Percentiles rank a stretch among this genome's conserved stretches.
phyloP scores from a whole-genome alignment of 2,113 vertebrate species.

The Gracilinanus agilis region DNA sequence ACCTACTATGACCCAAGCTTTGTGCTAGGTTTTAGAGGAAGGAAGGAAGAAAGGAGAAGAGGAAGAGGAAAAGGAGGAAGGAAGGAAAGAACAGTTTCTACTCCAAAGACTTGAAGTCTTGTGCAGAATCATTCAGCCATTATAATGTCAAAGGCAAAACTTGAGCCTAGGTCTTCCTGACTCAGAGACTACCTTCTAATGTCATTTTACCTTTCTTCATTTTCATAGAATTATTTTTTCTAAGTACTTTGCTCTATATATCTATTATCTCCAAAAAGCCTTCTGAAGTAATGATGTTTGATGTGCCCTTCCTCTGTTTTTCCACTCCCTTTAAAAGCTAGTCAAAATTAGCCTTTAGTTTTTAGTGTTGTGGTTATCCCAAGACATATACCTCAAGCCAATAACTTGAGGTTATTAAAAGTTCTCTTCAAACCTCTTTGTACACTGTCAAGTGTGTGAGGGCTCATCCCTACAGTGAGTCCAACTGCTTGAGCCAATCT shows the following conservation, averaged over 20 bases:
- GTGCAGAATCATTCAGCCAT: not conserved
- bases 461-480: not conserved
- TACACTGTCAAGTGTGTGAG: not conserved
- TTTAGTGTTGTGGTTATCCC: conserved; percentile 18
- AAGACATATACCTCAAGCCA: not conserved
- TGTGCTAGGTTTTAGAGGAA: not conserved
- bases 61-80: too few species aligned
- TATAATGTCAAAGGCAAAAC: not conserved
- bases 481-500: not conserved
- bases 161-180: not conserved
- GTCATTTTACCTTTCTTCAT: not conserved
- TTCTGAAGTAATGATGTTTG: not conserved
- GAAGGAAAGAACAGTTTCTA: not conserved
- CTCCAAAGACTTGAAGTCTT: not conserved
- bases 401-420: not conserved
- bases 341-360: not conserved
- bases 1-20: too few species aligned
- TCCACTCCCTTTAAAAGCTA: not conserved
- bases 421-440: not conserved
- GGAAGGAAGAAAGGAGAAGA: too few species aligned
- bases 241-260: not conserved
- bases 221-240: not conserved
- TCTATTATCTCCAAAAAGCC: not conserved
- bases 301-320: not conserved
- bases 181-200: not conserved